phyloP scores from a whole-genome alignment of 2,797 vertebrate species.

The Amphiprion clarkii region DNA sequence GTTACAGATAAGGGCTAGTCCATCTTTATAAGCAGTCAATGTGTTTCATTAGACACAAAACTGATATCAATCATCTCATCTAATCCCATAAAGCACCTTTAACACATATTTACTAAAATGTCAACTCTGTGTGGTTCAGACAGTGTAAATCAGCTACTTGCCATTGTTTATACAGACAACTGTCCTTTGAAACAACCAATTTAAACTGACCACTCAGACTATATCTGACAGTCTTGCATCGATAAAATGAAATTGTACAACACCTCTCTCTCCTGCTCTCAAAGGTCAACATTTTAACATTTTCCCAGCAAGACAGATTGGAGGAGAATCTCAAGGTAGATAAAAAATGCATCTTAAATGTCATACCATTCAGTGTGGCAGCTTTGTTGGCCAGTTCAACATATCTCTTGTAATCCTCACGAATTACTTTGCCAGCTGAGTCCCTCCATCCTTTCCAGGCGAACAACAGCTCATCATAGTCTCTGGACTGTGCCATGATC shows the following conservation, averaged over 20 bases:
- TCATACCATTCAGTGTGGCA: conserved; percentile 91
- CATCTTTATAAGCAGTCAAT: too few relatives aligned
- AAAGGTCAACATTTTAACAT: not conserved
- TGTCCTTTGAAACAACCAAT: not conserved
- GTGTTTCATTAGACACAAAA: too few relatives aligned
- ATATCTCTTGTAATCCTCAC: conserved; percentile 88
- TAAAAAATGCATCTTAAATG: conserved; percentile 21
- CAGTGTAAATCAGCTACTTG: not conserved
- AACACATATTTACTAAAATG: not conserved
- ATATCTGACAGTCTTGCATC: not conserved
- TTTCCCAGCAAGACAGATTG: not conserved
- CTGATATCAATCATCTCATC: too few relatives aligned
- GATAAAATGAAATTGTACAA: not conserved
- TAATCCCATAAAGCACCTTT: too few relatives aligned
- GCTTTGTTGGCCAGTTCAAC: conserved; percentile 95
- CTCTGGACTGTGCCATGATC: conserved; percentile 91
- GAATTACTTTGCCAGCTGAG: conserved; percentile 89
- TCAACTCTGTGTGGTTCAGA: not conserved
- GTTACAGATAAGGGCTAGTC: too few relatives aligned
- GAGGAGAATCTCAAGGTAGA: not conserved
- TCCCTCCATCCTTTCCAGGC: conserved; percentile 96
- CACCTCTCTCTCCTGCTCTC: not conserved
- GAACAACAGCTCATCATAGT: conserved; percentile 92
- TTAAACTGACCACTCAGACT: not conserved
- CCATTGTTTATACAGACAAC: not conserved